A percentile compares a stretch with the other conserved stretches of the same genome.
These are phyloP conservation scores for Mystacornis crossleyi DNA, from an alignment of 2,113 vertebrate genomes.

Conservation along the genomic window DNA sequence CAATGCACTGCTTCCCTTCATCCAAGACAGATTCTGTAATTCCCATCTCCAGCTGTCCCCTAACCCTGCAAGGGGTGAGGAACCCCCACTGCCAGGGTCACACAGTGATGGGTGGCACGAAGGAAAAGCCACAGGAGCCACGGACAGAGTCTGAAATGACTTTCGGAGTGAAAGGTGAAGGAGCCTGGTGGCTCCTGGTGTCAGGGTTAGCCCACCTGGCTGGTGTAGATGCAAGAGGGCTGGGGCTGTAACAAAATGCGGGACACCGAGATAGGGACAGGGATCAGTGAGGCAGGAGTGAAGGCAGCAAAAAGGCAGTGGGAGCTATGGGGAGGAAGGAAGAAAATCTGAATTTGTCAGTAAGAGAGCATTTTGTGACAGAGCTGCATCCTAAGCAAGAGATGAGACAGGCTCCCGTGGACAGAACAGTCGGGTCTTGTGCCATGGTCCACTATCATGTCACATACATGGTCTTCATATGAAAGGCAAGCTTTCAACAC, in stretches of 20 bases:
- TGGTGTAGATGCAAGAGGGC: too few relatives aligned
- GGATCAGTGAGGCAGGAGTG: background rate
- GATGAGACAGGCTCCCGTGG: rapidly evolving
- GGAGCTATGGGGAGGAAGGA: background rate
- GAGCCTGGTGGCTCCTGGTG: background rate
- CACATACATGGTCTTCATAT: background rate
- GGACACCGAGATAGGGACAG: rapidly evolving
- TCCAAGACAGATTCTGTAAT: background rate
- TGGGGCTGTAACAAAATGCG: background rate
- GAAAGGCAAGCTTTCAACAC: background rate
- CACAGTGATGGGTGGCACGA: rapidly evolving
- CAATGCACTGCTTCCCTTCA: rapidly evolving
- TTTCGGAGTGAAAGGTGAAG: background rate
- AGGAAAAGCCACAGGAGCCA: background rate
- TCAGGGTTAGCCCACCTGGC: background rate
- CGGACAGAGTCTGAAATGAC: background rate
- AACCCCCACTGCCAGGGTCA: rapidly evolving
- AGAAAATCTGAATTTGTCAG: background rate
- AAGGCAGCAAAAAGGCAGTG: background rate
- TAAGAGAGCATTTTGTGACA: background rate
- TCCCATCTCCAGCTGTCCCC: background rate
- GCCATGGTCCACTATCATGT: rapidly evolving
- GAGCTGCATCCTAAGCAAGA: background rate
- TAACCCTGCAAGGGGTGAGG: rapidly evolving
- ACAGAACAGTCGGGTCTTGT: rapidly evolving